These are phyloP conservation scores for Spodoptera littoralis DNA, from an alignment of 2,888 invertebrate genomes.

Conservation along the genomic window DNA sequence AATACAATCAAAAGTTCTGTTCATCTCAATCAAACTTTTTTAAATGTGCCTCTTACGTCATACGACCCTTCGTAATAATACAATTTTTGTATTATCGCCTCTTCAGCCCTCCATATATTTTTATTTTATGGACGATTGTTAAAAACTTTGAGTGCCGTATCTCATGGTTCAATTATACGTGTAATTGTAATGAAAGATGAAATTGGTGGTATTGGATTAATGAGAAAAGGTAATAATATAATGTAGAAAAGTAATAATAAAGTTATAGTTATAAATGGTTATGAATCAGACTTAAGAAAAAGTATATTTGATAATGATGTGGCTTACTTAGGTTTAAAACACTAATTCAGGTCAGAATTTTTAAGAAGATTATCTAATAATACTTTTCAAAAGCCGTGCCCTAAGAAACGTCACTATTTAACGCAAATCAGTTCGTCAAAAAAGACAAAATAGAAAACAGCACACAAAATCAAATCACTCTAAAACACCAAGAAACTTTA, in stretches of 20 bases:
- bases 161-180: conserved; percentile 43
- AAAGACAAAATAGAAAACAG: too few species aligned
- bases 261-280: too few species aligned
- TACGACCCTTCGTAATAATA: conserved; percentile 70
- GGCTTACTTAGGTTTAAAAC: too few species aligned
- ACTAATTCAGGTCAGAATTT: too few species aligned
- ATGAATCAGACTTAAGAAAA: too few species aligned
- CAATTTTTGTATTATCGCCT: conserved; percentile 75
- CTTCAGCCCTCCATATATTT: conserved; percentile 77
- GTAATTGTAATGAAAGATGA: conserved; percentile 31
- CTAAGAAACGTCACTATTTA: too few species aligned
- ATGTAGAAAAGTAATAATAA: too few species aligned
- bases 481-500: not conserved
- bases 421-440: too few species aligned
- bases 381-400: too few species aligned
- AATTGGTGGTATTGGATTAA: conserved; percentile 4
- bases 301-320: too few species aligned
- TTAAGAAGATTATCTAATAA: too few species aligned
- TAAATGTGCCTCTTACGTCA: conserved; percentile 76
- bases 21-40: conserved; percentile 86
- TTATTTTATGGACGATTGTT: conserved; percentile 68
- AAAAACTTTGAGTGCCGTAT: conserved; percentile 64
- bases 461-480: not conserved
- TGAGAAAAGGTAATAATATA: not conserved
- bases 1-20: conserved; percentile 84